phyloP scores from a whole-genome alignment of 2,888 invertebrate species.

The Sinohyriopsis cumingii region DNA sequence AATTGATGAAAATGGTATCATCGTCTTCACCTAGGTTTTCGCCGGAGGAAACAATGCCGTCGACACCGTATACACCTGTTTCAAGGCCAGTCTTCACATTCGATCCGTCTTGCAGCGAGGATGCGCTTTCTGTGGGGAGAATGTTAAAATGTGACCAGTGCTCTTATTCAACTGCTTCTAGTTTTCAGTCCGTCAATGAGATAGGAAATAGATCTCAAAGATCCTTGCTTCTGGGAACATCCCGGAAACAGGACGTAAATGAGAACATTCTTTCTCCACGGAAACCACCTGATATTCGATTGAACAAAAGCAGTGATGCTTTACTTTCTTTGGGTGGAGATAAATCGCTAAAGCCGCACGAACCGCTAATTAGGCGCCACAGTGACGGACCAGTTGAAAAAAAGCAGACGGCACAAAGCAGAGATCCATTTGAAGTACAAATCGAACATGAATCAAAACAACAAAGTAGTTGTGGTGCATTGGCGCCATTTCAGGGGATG shows the following conservation, averaged over 20 bases:
- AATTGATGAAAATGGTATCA: conserved; percentile 35
- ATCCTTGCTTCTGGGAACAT: too few relatives aligned
- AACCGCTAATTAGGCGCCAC: conserved; percentile 21
- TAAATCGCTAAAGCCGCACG: conserved; percentile 19
- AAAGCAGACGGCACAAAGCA: conserved; percentile 6
- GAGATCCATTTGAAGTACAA: conserved; percentile 1
- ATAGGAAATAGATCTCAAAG: too few relatives aligned
- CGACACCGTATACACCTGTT: conserved; percentile 25
- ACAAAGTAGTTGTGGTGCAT: not conserved
- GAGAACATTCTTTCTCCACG: too few relatives aligned
- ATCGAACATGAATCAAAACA: conserved; percentile 1
- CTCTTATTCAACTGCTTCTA: not conserved
- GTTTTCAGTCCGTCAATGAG: too few relatives aligned
- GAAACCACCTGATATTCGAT: not conserved
- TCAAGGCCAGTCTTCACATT: conserved; percentile 18
- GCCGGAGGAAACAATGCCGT: conserved; percentile 27
- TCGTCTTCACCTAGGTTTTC: conserved; percentile 19
- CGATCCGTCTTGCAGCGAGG: conserved; percentile 1
- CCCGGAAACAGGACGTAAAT: too few relatives aligned
- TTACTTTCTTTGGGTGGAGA: conserved; percentile 6
- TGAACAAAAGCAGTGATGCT: conserved; percentile 12
- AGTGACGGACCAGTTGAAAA: conserved; percentile 27
- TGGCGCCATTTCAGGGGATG: conserved; percentile 1
- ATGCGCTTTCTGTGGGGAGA: not conserved
- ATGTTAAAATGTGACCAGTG: conserved; percentile 5